These are phyloP conservation scores for Collichthys lucidus DNA, from an alignment of 2,113 vertebrate genomes.

Conservation along the genomic window DNA sequence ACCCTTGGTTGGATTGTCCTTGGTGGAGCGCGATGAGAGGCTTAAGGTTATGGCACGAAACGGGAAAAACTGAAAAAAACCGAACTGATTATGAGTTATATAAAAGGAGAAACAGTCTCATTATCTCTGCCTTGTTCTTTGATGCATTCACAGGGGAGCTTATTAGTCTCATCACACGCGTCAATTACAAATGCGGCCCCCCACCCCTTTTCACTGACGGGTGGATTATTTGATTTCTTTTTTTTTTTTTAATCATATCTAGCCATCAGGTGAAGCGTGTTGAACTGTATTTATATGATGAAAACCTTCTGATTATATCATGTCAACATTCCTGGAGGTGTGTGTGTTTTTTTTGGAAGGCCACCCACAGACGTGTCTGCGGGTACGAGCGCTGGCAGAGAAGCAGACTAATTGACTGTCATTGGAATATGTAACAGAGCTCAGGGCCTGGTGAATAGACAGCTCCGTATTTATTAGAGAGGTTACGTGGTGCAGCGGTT, in stretches of 20 bases:
- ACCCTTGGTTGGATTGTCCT: background rate
- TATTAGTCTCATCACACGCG: slow-evolving; percentile 78
- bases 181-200: slow-evolving; percentile 74
- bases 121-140: slow-evolving; percentile 78
- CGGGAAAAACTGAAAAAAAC: slow-evolving; percentile 1
- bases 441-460: slow-evolving; percentile 35
- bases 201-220: slow-evolving; percentile 33
- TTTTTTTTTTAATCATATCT: slow-evolving; percentile 36
- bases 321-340: slow-evolving; percentile 53
- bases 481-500: slow-evolving; percentile 9
- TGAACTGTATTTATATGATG: slow-evolving; percentile 36
- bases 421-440: slow-evolving; percentile 31
- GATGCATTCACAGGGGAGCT: slow-evolving; percentile 82
- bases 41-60: slow-evolving; percentile 55
- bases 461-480: slow-evolving; percentile 36
- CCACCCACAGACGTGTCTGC: slow-evolving; percentile 33
- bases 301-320: slow-evolving; percentile 46
- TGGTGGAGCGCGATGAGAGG: slow-evolving; percentile 1
- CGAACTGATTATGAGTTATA: slow-evolving; percentile 72
- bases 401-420: slow-evolving; percentile 62
- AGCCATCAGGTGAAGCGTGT: slow-evolving; percentile 31
- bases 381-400: slow-evolving; percentile 25
- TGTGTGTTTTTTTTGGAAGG: slow-evolving; percentile 32
- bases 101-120: slow-evolving; percentile 75
- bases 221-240: slow-evolving; percentile 30